Evolutionary conservation across 37 sponge, comb jelly and placozoan genomes (phyloP).

Genomic region (Mnemiopsis leidyi): DNA sequence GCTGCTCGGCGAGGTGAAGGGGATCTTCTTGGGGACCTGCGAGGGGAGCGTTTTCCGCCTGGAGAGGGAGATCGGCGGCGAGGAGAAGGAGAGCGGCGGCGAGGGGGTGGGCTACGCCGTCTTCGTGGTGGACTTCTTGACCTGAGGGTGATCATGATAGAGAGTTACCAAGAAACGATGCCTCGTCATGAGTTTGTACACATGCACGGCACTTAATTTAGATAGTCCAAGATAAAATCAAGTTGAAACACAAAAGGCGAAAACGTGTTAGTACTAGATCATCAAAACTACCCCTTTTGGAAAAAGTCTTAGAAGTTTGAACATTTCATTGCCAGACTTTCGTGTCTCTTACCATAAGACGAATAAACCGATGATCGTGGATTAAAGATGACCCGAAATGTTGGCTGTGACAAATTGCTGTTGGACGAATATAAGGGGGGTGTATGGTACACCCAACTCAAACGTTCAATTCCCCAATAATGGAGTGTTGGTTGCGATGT

Average conservation of each 20-base stretch:
- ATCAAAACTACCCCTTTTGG: not conserved
- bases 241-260: not conserved
- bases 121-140: slow-evolving; percentile 14
- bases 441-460: not conserved
- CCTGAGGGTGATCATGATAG: not conserved
- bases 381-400: not conserved
- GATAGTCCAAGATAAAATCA: not conserved
- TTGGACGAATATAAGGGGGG: not conserved
- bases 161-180: not conserved
- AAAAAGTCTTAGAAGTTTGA: not conserved
- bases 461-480: not conserved
- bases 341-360: not conserved
- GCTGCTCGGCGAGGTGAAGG: not conserved
- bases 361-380: too few species aligned
- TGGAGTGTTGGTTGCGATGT: not conserved
- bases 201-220: not conserved
- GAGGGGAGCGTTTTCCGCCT: not conserved
- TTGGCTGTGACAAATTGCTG: not conserved
- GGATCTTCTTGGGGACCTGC: not conserved
- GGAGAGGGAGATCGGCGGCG: not conserved
- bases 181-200: not conserved
- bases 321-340: not conserved
- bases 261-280: not conserved
- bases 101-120: not conserved
- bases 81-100: not conserved